These are phyloP conservation scores for Diabrotica balteata DNA, from an alignment of 2,888 invertebrate species.

Conservation along the genomic window DNA sequence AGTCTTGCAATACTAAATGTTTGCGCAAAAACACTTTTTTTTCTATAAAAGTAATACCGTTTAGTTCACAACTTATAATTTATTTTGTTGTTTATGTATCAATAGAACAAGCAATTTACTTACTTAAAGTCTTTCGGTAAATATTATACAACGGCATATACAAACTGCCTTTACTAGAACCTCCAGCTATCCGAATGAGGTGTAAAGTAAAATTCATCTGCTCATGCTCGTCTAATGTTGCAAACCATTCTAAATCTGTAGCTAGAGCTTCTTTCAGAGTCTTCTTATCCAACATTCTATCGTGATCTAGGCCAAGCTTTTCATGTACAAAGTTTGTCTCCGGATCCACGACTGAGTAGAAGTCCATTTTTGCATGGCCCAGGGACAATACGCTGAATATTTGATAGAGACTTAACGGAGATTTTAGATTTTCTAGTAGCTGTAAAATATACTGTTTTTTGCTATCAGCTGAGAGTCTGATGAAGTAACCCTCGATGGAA, in stretches of 20 bases:
- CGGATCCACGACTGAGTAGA: conserved; percentile 23
- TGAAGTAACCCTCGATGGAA: conserved; percentile 29
- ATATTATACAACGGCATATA: conserved; percentile 37
- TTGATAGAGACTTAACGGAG: conserved; percentile 13
- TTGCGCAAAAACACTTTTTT: no score
- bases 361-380: conserved; percentile 22
- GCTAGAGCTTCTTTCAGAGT: conserved; percentile 36
- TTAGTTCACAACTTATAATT: no score
- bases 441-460: conserved; percentile 23
- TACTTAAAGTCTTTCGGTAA: conserved; percentile 18
- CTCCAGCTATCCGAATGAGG: conserved; percentile 35
- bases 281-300: conserved; percentile 41
- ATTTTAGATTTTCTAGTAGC: conserved; percentile 22
- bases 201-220: conserved; percentile 39
- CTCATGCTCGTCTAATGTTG: conserved; percentile 29
- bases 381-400: conserved; percentile 30
- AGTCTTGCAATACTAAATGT: no score
- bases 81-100: no score
- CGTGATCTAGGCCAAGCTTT: conserved; percentile 42
- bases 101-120: neutral
- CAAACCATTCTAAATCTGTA: conserved; percentile 43
- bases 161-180: conserved; percentile 36
- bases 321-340: conserved; percentile 35
- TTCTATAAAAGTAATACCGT: no score
- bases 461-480: conserved; percentile 15